These are phyloP conservation scores for Macquaria australasica DNA, from an alignment of 2,113 vertebrate genomes.

Conservation along the genomic window DNA sequence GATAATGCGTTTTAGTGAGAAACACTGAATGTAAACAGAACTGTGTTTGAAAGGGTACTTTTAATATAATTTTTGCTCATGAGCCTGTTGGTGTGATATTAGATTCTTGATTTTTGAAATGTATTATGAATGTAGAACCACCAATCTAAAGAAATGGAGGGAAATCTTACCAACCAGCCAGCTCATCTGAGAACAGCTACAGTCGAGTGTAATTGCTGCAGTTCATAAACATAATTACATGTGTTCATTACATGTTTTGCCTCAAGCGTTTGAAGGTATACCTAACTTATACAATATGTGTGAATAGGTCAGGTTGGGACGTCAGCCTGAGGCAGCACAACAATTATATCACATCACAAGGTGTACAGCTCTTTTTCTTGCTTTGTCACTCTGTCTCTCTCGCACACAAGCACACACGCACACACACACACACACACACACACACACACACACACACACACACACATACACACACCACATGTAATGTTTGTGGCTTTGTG, in stretches of 20 bases:
- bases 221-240: conserved; percentile 58
- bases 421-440: too few species aligned
- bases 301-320: neutral
- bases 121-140: neutral
- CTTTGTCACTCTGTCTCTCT: neutral
- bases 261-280: neutral
- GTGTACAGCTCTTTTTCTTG: neutral
- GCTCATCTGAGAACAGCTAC: neutral
- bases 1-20: too few species aligned
- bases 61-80: neutral
- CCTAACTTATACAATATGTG: neutral
- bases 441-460: too few species aligned
- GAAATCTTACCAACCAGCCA: neutral
- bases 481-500: conserved; percentile 14
- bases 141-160: neutral
- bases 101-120: too few species aligned
- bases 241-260: conserved; percentile 25
- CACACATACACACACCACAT: neutral
- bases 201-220: neutral
- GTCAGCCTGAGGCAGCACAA: conserved; percentile 14
- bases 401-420: neutral
- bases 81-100: neutral
- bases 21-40: too few species aligned
- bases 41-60: neutral
- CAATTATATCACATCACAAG: neutral